These are phyloP conservation scores for Byasa hedistus DNA, from an alignment of 2,888 invertebrate genomes.

Conservation along the genomic window DNA sequence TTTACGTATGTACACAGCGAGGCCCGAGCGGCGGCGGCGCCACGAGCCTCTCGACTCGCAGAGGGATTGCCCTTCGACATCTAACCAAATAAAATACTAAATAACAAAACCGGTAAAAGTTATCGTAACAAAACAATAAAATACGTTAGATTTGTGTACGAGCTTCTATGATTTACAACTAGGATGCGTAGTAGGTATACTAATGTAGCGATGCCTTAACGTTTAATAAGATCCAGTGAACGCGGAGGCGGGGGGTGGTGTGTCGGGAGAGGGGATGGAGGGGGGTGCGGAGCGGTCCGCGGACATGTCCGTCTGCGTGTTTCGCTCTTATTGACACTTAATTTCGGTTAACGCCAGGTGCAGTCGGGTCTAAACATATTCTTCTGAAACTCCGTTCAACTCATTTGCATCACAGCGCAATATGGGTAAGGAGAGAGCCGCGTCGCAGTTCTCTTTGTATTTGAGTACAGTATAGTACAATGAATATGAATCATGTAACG, in stretches of 20 bases:
- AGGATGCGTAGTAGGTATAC: conserved; percentile 40
- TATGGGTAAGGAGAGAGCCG: too few relatives aligned
- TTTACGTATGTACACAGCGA: not conserved
- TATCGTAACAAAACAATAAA: conserved; percentile 69
- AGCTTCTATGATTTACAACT: conserved; percentile 46
- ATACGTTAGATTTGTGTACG: conserved; percentile 65
- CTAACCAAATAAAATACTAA: conserved; percentile 73
- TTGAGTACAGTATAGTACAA: too few relatives aligned
- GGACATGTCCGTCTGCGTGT: not conserved
- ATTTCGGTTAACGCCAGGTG: too few relatives aligned
- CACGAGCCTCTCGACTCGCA: not conserved
- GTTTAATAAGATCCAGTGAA: conserved; percentile 54
- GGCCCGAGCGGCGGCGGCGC: not conserved
- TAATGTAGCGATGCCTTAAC: conserved; percentile 44
- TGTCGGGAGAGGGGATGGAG: not conserved
- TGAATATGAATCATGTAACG: too few relatives aligned
- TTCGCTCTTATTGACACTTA: too few relatives aligned
- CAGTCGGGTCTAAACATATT: too few relatives aligned
- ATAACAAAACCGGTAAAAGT: conserved; percentile 74
- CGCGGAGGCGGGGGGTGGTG: not conserved
- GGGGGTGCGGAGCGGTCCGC: not conserved
- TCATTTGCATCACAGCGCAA: too few relatives aligned
- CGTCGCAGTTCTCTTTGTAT: too few relatives aligned
- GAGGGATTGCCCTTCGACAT: conserved; percentile 35
- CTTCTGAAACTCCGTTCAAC: too few relatives aligned